Percentiles rank a stretch among this genome's conserved stretches.
Conservation (phyloP, 92 coral and sea anemone species). For the Muricea muricata region DNA sequence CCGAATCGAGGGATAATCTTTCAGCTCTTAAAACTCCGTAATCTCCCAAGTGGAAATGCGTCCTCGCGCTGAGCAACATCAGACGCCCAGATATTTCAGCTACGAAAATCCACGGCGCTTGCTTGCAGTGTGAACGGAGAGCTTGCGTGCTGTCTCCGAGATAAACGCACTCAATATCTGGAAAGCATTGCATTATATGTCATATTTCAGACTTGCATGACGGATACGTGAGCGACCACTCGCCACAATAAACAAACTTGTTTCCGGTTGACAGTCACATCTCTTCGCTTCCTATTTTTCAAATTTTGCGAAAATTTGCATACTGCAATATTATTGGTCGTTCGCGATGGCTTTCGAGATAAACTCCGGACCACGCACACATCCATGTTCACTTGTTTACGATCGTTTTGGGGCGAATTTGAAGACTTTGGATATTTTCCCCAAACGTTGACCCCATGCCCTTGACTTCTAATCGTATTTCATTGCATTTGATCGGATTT, state of each 20-base stretch:
- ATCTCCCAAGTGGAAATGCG: too few relatives aligned
- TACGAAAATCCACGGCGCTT: background rate
- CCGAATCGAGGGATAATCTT: background rate
- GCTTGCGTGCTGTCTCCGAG: background rate
- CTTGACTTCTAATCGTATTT: background rate
- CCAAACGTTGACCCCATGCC: background rate
- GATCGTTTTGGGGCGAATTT: background rate
- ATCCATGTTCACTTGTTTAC: background rate
- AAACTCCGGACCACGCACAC: background rate
- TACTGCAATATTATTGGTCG: constrained; percentile 2
- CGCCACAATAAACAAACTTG: background rate
- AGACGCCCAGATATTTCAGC: background rate
- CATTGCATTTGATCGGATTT: background rate
- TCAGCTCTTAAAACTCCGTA: constrained; percentile 27
- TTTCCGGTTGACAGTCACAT: constrained; percentile 36
- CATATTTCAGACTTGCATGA: constrained; percentile 22
- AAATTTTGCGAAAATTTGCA: constrained; percentile 4
- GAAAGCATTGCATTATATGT: background rate
- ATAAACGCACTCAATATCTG: background rate
- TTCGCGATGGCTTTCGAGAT: background rate
- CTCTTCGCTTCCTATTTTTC: constrained; percentile 14
- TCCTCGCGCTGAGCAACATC: too few relatives aligned
- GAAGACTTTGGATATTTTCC: background rate
- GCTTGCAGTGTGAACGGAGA: background rate
- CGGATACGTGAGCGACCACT: constrained; percentile 25